A percentile compares a stretch with the other conserved stretches of the same genome.
These are phyloP conservation scores for Podiceps cristatus DNA, from an alignment of 2,113 vertebrate genomes.

Conservation along the genomic window DNA sequence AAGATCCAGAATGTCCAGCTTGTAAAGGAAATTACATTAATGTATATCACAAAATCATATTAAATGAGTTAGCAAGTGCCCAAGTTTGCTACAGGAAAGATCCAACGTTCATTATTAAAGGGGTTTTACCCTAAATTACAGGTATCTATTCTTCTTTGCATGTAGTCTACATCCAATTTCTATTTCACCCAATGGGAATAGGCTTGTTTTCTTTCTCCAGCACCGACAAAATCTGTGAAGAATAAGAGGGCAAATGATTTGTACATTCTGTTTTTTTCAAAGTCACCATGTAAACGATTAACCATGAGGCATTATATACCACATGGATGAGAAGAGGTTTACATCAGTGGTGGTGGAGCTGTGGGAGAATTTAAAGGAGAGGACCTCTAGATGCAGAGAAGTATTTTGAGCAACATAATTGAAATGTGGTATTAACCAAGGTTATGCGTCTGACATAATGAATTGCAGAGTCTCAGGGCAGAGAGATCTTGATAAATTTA, in stretches of 20 bases:
- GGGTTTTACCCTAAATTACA: background rate
- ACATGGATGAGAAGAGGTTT: background rate
- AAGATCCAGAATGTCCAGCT: background rate
- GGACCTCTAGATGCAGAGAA: background rate
- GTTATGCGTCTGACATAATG: background rate
- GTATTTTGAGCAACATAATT: background rate
- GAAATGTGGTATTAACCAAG: background rate
- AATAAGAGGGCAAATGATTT: background rate
- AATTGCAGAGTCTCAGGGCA: background rate
- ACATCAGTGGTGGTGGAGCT: background rate
- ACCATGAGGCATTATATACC: background rate
- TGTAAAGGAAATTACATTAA: constrained; percentile 34
- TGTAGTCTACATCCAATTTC: background rate
- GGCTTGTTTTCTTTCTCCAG: background rate
- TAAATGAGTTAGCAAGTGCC: background rate
- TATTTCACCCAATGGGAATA: background rate
- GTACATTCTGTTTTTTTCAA: background rate
- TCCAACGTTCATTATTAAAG: background rate
- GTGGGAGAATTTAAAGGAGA: background rate
- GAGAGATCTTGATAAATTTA: background rate
- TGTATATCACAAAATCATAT: background rate
- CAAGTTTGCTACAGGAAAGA: background rate
- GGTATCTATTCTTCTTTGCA: background rate
- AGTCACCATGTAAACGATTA: background rate
- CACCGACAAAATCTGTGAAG: background rate